phyloP scores from a whole-genome alignment of 2,113 vertebrate species.

The Casuarius casuarius region DNA sequence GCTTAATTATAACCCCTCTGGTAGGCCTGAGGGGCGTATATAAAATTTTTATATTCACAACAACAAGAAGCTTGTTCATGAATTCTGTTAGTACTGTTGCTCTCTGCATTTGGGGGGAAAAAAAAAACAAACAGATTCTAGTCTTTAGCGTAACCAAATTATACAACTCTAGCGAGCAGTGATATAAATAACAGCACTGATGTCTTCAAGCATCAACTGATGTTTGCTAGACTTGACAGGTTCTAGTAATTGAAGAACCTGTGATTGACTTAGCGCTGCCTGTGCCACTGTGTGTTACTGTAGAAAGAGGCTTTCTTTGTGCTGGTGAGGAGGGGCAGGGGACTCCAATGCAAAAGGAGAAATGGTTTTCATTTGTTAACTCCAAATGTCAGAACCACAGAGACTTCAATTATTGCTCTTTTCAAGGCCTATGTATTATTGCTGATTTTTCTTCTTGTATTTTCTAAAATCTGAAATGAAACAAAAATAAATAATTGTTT shows the following conservation, averaged over 20 bases:
- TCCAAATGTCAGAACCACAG: background rate
- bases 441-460: background rate
- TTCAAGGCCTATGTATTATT: constrained; percentile 1
- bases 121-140: constrained; percentile 26
- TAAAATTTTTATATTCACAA: background rate
- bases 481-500: background rate
- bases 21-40: background rate
- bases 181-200: constrained; percentile 47
- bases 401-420: background rate
- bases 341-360: background rate
- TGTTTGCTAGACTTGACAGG: constrained; percentile 30
- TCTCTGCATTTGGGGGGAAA: background rate
- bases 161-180: constrained; percentile 24
- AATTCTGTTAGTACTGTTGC: constrained; percentile 28
- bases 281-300: background rate
- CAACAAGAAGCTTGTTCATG: background rate
- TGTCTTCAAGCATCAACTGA: constrained; percentile 38
- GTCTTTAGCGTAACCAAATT: constrained; percentile 52
- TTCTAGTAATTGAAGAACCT: constrained; percentile 51
- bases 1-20: background rate
- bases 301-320: background rate
- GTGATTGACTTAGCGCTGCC: background rate
- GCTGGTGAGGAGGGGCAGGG: background rate
- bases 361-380: constrained; percentile 6
- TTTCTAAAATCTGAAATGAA: background rate